Base-by-base conservation (phyloP, 1,140 invertebrate genomes). In the Drosophila sproati region DNA sequence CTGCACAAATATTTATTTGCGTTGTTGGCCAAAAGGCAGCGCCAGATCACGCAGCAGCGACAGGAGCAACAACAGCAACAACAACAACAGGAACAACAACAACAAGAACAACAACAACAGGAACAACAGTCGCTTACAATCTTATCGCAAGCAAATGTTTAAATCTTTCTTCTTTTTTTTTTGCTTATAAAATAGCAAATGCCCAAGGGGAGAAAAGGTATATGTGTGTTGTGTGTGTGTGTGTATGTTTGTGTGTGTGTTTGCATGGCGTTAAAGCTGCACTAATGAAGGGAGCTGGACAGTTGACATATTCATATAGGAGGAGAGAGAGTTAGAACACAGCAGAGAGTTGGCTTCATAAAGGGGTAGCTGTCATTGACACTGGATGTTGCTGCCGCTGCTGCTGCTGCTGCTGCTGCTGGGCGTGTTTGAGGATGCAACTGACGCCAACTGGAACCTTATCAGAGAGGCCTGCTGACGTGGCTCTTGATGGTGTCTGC, bases 61-160 rank as follows among this genome's bases (percentile, higher is more conserved):
- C 4, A 0, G 20, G n/a, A 61, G 59, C 12, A 20, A 20, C 20
- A 20, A 20, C 20, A 20, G 20, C 20, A 20, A 20, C 20, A 20
- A 1, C 0, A 20, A 20, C 20, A 20, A 20, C 20, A 43, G 8
- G 1, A 43, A 43, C 39, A 43, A n/a, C 10, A 41, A 7, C 32
- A 34, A 34, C 5, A 39, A 29, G 8, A 20, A 20, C 20, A 20
- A 7, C 32, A 34, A 34, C 5, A 39, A 29, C 3, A 39, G 29
- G 32, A 51, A 50, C 8, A 59, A 50, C 61, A 10, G 37, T 32
- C 12, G 55, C 51, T 52, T 3, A 62, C 64, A 78, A 78, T 78
- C 72, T 78, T 74, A 78, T 78, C 75, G 71, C 72, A 37, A 70
- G 66, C 64, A 74, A 78, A 78, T 74, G 59, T 70, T 74, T 74